Evolutionary conservation across 2,113 vertebrate species (phyloP).

Genomic region (Oriolus oriolus): DNA sequence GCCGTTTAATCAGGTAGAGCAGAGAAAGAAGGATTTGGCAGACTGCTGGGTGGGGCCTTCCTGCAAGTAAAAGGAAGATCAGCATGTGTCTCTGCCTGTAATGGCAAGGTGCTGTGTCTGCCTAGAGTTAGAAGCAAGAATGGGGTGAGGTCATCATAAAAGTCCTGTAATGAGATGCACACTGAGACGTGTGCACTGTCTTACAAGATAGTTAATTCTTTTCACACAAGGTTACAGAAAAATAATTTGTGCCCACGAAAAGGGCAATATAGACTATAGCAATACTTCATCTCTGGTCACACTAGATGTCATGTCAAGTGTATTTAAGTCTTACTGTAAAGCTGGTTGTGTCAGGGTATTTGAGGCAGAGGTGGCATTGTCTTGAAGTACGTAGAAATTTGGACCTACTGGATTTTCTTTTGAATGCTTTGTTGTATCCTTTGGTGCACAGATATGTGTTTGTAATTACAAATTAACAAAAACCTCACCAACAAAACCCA

Average conservation of each 20-base stretch:
- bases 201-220: not conserved
- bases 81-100: not conserved
- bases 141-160: not conserved
- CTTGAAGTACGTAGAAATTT: not conserved
- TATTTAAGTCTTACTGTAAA: not conserved
- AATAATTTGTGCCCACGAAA: not conserved
- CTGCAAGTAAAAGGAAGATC: not conserved
- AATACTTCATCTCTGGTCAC: not conserved
- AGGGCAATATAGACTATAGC: not conserved
- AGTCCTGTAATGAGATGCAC: not conserved
- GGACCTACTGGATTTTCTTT: not conserved
- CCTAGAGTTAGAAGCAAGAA: not conserved
- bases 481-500: not conserved
- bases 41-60: not conserved
- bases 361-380: not conserved
- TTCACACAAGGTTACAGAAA: not conserved
- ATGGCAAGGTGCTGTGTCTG: not conserved
- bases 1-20: not conserved
- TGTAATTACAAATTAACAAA: not conserved
- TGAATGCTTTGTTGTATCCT: not conserved
- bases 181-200: not conserved
- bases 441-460: not conserved
- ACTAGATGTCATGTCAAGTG: not conserved
- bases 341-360: not conserved
- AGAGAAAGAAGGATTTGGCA: not conserved